phyloP scores from a whole-genome alignment of 1,140 invertebrate species.

The Leptinotarsa defecta region DNA sequence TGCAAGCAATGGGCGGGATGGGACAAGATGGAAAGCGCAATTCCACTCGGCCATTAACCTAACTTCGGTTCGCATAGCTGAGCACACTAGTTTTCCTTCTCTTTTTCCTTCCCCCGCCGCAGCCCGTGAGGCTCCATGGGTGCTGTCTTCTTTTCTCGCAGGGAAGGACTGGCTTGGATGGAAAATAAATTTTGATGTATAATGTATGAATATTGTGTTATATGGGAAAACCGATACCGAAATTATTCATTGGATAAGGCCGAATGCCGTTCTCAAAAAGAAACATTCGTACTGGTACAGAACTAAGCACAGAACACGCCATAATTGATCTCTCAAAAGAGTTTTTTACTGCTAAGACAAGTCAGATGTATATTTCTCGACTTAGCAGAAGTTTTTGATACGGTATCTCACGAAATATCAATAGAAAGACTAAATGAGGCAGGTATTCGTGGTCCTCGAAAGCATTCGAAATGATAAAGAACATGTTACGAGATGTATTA shows the following conservation, averaged over 20 bases:
- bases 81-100: conserved; percentile 52
- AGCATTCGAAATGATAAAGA: too few relatives aligned
- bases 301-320: too few relatives aligned
- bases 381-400: too few relatives aligned
- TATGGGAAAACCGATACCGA: not conserved
- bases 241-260: conserved; percentile 6
- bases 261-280: too few relatives aligned
- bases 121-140: not conserved
- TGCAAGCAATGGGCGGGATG: conserved; percentile 54
- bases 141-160: conserved; percentile 23
- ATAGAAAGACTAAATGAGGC: too few relatives aligned
- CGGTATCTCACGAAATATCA: too few relatives aligned
- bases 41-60: conserved; percentile 54
- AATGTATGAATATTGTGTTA: conserved; percentile 2
- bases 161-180: conserved; percentile 20
- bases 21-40: conserved; percentile 55
- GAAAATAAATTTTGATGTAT: conserved; percentile 21
- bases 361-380: too few relatives aligned
- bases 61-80: conserved; percentile 52
- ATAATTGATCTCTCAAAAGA: too few relatives aligned
- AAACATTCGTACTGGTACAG: too few relatives aligned
- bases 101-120: conserved; percentile 30
- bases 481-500: too few relatives aligned
- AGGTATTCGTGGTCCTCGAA: too few relatives aligned
- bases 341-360: too few relatives aligned